Conservation (phyloP, 2,797 vertebrate species). For the Chelidonichthys spinosus region DNA sequence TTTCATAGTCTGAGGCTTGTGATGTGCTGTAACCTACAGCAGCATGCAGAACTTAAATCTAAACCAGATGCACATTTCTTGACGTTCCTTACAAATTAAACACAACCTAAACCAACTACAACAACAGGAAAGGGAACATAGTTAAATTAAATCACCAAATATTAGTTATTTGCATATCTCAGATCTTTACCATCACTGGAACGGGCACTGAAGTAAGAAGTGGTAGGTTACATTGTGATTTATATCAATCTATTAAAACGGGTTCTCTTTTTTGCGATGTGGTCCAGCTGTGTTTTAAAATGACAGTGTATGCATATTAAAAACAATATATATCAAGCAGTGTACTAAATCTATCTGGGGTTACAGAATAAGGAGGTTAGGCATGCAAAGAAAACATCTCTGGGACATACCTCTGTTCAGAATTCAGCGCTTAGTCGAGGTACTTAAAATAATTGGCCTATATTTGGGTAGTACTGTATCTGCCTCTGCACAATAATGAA, state of each 20-base stretch:
- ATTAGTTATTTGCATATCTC: conserved; percentile 32
- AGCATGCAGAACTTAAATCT: conserved; percentile 50
- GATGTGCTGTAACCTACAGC: conserved; percentile 59
- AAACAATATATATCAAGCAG: conserved; percentile 11
- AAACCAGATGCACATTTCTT: conserved; percentile 65
- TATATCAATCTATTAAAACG: conserved; percentile 38
- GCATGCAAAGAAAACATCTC: conserved; percentile 60
- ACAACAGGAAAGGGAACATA: conserved; percentile 37
- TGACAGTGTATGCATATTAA: conserved; percentile 44
- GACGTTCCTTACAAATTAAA: conserved; percentile 46
- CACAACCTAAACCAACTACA: conserved; percentile 45
- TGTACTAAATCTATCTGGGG: conserved; percentile 33
- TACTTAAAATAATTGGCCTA: conserved; percentile 83
- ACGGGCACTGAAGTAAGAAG: conserved; percentile 15
- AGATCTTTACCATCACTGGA: conserved; percentile 2
- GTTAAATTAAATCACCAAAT: conserved; percentile 36
- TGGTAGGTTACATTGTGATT: conserved; percentile 18
- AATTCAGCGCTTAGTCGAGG: conserved; percentile 67
- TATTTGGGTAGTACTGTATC: conserved; percentile 71
- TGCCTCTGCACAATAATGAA: conserved; percentile 70
- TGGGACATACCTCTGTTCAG: conserved; percentile 63
- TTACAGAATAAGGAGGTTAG: conserved; percentile 59
- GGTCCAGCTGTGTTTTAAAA: conserved; percentile 50
- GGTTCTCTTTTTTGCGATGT: conserved; percentile 41
- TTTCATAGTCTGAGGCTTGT: conserved; percentile 52